phyloP scores from a whole-genome alignment of 2,113 vertebrate genomes.

The Eulemur macaco region DNA sequence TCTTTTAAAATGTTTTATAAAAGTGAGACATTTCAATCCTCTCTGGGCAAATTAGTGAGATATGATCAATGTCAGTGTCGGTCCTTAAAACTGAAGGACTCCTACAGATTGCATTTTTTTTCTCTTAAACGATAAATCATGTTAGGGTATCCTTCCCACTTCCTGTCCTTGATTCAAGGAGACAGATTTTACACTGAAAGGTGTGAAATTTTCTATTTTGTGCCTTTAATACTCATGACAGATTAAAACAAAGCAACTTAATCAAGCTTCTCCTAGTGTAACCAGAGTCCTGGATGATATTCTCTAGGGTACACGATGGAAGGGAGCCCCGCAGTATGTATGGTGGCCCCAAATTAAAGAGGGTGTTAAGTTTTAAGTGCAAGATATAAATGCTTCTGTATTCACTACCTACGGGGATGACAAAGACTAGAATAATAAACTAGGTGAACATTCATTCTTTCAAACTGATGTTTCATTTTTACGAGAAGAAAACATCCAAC shows the following conservation, averaged over 20 bases:
- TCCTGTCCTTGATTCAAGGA: slow-evolving; percentile 47
- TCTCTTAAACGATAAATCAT: background rate
- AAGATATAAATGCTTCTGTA: background rate
- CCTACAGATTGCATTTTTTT: background rate
- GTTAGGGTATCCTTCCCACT: background rate
- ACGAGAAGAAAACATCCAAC: background rate
- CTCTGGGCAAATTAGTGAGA: slow-evolving; percentile 22
- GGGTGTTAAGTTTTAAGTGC: slow-evolving; percentile 15
- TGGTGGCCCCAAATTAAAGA: background rate
- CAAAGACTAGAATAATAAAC: slow-evolving; percentile 31
- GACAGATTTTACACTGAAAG: slow-evolving; percentile 45
- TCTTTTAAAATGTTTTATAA: slow-evolving; percentile 31
- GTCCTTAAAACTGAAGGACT: background rate
- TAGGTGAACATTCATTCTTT: slow-evolving; percentile 12
- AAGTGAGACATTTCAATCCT: background rate
- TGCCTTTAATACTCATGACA: slow-evolving; percentile 19
- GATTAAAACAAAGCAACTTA: slow-evolving; percentile 50
- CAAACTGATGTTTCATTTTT: slow-evolving; percentile 39
- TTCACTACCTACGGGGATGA: background rate
- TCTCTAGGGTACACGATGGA: background rate
- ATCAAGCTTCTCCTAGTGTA: slow-evolving; percentile 48
- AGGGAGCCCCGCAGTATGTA: background rate
- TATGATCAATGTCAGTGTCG: background rate
- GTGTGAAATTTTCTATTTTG: slow-evolving; percentile 37
- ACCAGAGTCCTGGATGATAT: background rate